phyloP scores from a whole-genome alignment of 2,888 invertebrate genomes.

The Sepioteuthis lessoniana region DNA sequence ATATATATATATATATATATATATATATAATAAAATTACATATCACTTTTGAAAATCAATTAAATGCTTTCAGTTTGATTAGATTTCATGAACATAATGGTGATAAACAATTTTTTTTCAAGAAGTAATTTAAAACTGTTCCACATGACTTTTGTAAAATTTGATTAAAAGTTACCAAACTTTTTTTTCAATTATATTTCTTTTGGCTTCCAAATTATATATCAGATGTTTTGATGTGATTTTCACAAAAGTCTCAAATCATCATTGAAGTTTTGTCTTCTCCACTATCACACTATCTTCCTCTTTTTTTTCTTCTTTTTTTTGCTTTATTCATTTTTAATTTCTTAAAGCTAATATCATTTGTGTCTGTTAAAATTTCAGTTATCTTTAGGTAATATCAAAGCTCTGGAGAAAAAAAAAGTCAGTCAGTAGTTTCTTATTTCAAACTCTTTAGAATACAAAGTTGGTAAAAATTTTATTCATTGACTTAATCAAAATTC shows the following conservation, averaged over 20 bases:
- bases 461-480: too few species aligned
- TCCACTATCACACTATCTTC: not conserved
- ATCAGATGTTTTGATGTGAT: slow-evolving; percentile 17
- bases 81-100: not conserved
- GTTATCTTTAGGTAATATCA: not conserved
- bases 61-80: slow-evolving; percentile 20
- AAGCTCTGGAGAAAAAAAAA: not conserved
- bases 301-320: not conserved
- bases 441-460: too few species aligned
- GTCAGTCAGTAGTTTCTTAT: not conserved
- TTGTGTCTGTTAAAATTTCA: not conserved
- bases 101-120: slow-evolving; percentile 25
- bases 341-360: too few species aligned
- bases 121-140: not conserved
- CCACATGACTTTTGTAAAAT: not conserved
- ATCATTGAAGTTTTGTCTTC: not conserved
- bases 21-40: not conserved
- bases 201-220: slow-evolving; percentile 25
- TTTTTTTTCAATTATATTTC: not conserved
- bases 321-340: not conserved
- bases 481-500: too few species aligned
- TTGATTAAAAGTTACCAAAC: not conserved
- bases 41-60: slow-evolving; percentile 2
- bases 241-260: not conserved
- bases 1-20: not conserved